Evolutionary conservation across 2,888 invertebrate species (phyloP).

Genomic region (Calameuta pallipes): DNA sequence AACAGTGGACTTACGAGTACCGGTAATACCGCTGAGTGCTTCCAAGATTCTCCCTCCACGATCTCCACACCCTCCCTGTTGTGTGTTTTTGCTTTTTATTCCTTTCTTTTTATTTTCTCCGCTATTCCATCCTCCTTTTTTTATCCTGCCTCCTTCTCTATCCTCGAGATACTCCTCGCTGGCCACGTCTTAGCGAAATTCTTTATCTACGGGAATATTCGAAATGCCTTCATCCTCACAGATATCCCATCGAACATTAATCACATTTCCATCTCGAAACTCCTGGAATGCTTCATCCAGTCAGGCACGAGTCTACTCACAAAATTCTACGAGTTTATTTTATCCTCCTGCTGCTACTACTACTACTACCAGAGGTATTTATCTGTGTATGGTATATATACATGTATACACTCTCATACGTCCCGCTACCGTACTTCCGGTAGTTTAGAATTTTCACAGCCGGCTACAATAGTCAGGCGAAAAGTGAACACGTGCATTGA

Average conservation of each 20-base stretch:
- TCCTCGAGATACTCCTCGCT: background rate
- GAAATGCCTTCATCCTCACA: background rate
- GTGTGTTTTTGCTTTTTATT: background rate
- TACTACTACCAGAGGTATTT: background rate
- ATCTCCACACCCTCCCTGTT: background rate
- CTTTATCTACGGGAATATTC: background rate
- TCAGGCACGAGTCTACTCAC: background rate
- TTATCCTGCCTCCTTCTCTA: background rate
- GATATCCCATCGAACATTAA: background rate
- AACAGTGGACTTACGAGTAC: background rate
- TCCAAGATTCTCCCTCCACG: background rate
- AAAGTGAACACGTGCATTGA: background rate
- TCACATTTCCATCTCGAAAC: background rate
- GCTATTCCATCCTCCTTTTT: background rate
- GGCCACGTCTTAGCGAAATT: background rate
- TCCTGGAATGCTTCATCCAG: background rate
- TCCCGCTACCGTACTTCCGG: background rate
- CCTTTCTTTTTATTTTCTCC: background rate
- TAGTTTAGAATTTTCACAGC: background rate
- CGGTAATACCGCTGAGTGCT: background rate
- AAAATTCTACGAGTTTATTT: background rate
- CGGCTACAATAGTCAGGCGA: background rate
- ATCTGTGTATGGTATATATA: no score
- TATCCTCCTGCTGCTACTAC: background rate
- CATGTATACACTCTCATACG: no score